Percentiles rank a stretch among this genome's conserved stretches.
Conservation (phyloP, 2,888 invertebrate genomes). For the Andrena trimmerana region DNA sequence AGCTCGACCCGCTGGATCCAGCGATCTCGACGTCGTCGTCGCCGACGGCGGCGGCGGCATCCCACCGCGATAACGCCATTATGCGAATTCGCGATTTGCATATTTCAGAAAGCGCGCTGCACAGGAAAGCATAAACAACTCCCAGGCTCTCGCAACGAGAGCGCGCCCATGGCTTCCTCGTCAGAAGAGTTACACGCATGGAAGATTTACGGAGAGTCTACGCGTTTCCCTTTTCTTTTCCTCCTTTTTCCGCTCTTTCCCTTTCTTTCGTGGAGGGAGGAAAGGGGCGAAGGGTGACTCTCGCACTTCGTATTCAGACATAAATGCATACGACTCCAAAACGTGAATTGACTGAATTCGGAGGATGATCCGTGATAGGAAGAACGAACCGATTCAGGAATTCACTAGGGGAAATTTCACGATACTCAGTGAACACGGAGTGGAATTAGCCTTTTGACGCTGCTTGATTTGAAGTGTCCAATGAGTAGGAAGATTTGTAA, state of each 20-base stretch:
- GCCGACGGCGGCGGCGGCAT: constrained; percentile 72
- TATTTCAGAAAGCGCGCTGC: constrained; percentile 83
- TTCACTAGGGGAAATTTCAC: no score
- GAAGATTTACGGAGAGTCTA: constrained; percentile 81
- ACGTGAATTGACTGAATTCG: constrained; percentile 42
- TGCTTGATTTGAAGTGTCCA: no score
- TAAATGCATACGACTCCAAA: constrained; percentile 51
- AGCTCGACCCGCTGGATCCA: constrained; percentile 63
- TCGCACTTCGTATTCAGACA: constrained; percentile 61
- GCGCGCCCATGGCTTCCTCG: constrained; percentile 78
- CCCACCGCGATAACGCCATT: constrained; percentile 82
- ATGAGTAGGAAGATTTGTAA: no score
- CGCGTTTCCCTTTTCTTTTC: constrained; percentile 60
- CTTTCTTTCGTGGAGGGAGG: constrained; percentile 10
- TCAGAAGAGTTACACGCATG: constrained; percentile 83
- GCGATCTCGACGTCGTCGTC: constrained; percentile 68
- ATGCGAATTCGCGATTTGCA: constrained; percentile 84
- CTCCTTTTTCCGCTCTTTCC: constrained; percentile 9
- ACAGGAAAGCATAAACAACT: constrained; percentile 85
- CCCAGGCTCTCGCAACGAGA: constrained; percentile 73
- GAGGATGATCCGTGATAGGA: constrained; percentile 4
- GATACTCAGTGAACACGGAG: no score
- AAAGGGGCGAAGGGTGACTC: neutral
- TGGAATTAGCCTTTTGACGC: no score
- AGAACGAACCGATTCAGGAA: constrained; percentile 4